Evolutionary conservation across 2,797 vertebrate species (phyloP), one percentile per base, ranked within the genome.

Genomic region (Sebastes cheni): DNA sequence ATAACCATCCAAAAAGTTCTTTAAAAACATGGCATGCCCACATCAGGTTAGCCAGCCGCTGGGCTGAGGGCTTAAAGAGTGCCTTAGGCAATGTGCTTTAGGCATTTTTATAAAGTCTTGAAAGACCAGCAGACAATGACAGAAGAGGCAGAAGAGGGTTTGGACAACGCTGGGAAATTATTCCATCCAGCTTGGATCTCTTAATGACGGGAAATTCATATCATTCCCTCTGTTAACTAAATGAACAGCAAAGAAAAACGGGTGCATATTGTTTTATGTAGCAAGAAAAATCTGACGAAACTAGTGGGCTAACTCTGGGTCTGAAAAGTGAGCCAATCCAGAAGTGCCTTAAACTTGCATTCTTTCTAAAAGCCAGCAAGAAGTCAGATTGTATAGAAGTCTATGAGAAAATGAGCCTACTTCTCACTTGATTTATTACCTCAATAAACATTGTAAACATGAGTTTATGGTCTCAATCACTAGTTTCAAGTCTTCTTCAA

Each of bases 151-250:
- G 80, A 70, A 67, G 83, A 88, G 61, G 65, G 74, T 4, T 65
- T 76, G 62, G 65, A 69, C 58, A 76, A 77, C 36, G 69, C 77
- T 70, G 80, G 74, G 66, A 85, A 91, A 87, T 81, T 30, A 88
- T 86, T 85, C 77, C 84, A 89, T 92, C 89, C 70, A 86, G 88
- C 85, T 82, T 67, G 67, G 59, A 83, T 89, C 80, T 86, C 79
- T 79, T 82, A 75, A 91, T 88, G 81, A 87, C 46, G 60, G 32
- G 73, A 54, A 84, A 89, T 89, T 90, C 87, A 80, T 77, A 79
- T 79, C 42, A 86, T 82, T 68, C 72, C 58, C 62, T 81, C 73
- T 52, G 70, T 54, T 82, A 85, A 78, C 42, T 74, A 60, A 73
- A 67, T 73, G 64, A 79, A 61, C 50, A 78, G 52, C 36, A 72